phyloP scores from a whole-genome alignment of 1,140 invertebrate species.

The Diabrotica virgifera region DNA sequence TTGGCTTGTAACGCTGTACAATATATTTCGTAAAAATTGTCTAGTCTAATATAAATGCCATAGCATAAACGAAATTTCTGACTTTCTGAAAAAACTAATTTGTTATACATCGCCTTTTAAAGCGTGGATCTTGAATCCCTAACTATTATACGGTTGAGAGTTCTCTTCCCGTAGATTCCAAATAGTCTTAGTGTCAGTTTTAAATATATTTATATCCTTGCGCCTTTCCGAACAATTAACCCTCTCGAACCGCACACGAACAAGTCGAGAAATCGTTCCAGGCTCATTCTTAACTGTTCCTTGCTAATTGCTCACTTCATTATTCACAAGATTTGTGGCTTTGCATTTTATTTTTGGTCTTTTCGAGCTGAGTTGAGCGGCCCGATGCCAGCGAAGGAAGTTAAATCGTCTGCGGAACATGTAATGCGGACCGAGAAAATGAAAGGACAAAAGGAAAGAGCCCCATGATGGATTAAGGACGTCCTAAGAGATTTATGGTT shows the following conservation, averaged over 20 bases:
- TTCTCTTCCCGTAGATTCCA: too few relatives aligned
- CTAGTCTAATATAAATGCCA: too few relatives aligned
- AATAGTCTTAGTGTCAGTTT: too few relatives aligned
- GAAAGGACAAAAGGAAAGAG: background rate
- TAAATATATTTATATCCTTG: background rate
- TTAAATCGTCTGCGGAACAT: conserved; percentile 2
- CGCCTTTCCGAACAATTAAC: conserved; percentile 17
- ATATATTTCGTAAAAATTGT: too few relatives aligned
- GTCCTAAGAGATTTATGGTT: too few relatives aligned
- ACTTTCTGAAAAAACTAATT: too few relatives aligned
- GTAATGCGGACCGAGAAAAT: background rate
- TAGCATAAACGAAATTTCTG: too few relatives aligned
- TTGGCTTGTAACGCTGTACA: too few relatives aligned
- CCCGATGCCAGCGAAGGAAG: background rate
- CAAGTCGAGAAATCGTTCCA: conserved; percentile 12
- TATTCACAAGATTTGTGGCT: conserved; percentile 15
- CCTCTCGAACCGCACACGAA: conserved; percentile 6
- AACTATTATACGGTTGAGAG: too few relatives aligned
- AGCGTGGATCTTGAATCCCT: too few relatives aligned
- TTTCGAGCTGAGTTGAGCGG: background rate
- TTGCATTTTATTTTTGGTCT: conserved; percentile 10
- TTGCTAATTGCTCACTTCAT: conserved; percentile 18
- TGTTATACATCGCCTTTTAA: too few relatives aligned
- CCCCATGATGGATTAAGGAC: too few relatives aligned
- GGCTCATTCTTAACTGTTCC: conserved; percentile 10